Percentiles rank a stretch among this genome's conserved stretches.
These are phyloP conservation scores for Drosophila parvula DNA, from an alignment of 1,140 invertebrate genomes.

Conservation along the genomic window DNA sequence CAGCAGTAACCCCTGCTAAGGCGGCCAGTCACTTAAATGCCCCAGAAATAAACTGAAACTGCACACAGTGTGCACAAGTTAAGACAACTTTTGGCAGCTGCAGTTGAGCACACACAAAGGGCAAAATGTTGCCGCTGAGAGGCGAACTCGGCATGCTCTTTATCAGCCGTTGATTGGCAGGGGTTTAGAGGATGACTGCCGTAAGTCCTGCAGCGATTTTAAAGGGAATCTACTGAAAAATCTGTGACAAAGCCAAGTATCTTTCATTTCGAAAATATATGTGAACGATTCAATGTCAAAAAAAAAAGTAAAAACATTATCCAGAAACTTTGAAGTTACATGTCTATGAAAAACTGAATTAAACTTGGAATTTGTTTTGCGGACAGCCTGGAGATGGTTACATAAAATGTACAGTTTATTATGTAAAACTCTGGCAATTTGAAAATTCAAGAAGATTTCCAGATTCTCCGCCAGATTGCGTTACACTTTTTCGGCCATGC, in stretches of 20 bases:
- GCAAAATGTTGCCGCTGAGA: slow-evolving; percentile 5
- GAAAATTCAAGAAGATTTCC: background rate
- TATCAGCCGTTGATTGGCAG: slow-evolving; percentile 10
- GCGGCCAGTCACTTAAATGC: slow-evolving; percentile 73
- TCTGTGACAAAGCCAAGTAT: background rate
- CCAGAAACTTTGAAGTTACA: background rate
- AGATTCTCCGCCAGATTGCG: background rate
- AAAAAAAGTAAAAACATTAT: background rate
- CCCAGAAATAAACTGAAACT: slow-evolving; percentile 77
- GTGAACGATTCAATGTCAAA: background rate
- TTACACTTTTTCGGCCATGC: slow-evolving; percentile 22
- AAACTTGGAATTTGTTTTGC: background rate
- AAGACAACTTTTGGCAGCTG: slow-evolving; percentile 68
- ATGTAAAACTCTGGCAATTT: background rate
- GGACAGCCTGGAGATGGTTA: background rate
- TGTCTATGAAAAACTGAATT: background rate
- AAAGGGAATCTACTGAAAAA: background rate
- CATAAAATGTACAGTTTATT: slow-evolving; percentile 6
- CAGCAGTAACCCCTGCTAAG: slow-evolving; percentile 51
- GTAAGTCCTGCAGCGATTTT: background rate
- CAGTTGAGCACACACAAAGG: slow-evolving; percentile 53
- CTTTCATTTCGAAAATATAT: background rate
- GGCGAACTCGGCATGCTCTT: slow-evolving; percentile 43
- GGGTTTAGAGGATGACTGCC: background rate
- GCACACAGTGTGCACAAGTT: slow-evolving; percentile 68